phyloP scores from a whole-genome alignment of 2,113 vertebrate genomes.

The Myotis davidii region DNA sequence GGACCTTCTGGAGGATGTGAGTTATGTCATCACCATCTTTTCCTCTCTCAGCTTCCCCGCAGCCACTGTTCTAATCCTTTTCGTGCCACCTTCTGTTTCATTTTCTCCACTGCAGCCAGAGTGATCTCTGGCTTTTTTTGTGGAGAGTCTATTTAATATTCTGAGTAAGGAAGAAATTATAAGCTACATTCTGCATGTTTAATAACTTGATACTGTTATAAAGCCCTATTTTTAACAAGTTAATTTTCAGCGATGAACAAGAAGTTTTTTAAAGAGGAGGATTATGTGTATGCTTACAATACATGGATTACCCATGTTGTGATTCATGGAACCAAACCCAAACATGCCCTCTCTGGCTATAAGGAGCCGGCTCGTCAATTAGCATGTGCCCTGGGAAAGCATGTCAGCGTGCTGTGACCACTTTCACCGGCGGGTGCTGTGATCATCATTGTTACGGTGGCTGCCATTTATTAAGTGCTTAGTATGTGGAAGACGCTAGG shows the following conservation, averaged over 20 bases:
- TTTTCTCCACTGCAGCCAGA: not conserved
- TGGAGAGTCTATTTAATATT: not conserved
- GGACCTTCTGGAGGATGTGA: slow-evolving; percentile 96
- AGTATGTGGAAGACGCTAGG: too few relatives aligned
- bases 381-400: not conserved
- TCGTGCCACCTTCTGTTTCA: not conserved
- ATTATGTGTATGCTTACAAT: not conserved
- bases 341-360: not conserved
- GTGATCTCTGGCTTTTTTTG: not conserved
- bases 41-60: not conserved
- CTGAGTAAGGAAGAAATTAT: not conserved
- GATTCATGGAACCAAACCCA: not conserved
- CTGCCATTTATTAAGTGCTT: not conserved
- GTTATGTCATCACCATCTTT: slow-evolving; percentile 77
- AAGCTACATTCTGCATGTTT: slow-evolving; percentile 22
- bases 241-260: slow-evolving; percentile 16
- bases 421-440: not conserved
- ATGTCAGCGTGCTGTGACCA: not conserved
- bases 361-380: not conserved
- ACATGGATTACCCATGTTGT: not conserved
- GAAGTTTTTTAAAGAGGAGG: not conserved
- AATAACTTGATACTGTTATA: not conserved
- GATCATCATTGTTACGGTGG: not conserved
- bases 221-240: slow-evolving; percentile 36
- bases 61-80: not conserved